phyloP scores from a whole-genome alignment of 2,113 vertebrate species.

The Carlito syrichta region DNA sequence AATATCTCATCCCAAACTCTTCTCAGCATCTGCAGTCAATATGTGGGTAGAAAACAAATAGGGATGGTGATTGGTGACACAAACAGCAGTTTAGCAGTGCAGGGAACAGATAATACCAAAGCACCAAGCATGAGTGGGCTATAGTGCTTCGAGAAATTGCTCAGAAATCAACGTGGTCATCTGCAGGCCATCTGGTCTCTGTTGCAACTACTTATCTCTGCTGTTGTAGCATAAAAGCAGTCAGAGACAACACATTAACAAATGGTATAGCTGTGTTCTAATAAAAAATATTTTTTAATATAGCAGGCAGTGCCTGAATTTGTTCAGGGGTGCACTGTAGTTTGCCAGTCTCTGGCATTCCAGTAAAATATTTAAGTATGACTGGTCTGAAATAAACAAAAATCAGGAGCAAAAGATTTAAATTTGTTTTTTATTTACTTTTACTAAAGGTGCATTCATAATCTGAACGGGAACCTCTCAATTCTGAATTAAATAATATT shows the following conservation, averaged over 20 bases:
- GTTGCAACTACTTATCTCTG: not conserved
- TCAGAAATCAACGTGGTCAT: not conserved
- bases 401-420: not conserved
- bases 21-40: not conserved
- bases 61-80: not conserved
- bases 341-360: not conserved
- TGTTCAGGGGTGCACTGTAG: not conserved
- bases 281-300: not conserved
- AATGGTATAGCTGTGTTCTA: not conserved
- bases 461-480: not conserved
- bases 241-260: no score
- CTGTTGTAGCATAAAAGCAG: not conserved
- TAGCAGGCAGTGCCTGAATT: not conserved
- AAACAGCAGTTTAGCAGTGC: not conserved
- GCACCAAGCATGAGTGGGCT: not conserved
- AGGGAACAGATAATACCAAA: not conserved
- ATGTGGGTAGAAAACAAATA: fast-evolving
- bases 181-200: not conserved
- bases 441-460: not conserved
- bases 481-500: not conserved
- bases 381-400: not conserved
- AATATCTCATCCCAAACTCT: fast-evolving
- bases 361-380: not conserved
- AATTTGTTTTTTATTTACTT: not conserved
- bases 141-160: not conserved